These are phyloP conservation scores for Calliopsis andreniformis DNA, from an alignment of 1,140 invertebrate genomes.

Conservation along the genomic window DNA sequence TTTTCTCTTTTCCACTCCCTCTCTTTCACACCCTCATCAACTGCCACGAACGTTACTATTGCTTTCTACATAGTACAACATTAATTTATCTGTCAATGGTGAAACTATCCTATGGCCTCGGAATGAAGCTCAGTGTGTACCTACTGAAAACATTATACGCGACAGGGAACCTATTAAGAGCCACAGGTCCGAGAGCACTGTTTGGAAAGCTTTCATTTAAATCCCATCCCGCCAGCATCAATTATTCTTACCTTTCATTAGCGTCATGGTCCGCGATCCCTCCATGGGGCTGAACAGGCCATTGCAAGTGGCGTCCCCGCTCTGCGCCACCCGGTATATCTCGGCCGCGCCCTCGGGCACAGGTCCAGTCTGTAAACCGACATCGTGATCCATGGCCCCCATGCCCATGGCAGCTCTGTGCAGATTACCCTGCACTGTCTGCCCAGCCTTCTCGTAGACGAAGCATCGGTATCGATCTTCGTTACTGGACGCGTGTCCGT, in stretches of 20 bases:
- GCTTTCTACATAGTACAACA: too few species aligned
- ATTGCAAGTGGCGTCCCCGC: constrained; percentile 93
- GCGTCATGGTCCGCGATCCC: constrained; percentile 88
- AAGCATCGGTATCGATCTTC: constrained; percentile 96
- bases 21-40: too few species aligned
- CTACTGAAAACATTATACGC: too few species aligned
- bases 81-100: too few species aligned
- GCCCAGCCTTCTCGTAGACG: constrained; percentile 90
- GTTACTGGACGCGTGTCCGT: constrained; percentile 92
- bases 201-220: too few species aligned
- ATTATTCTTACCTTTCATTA: constrained; percentile 84
- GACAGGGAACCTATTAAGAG: too few species aligned
- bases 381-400: constrained; percentile 74
- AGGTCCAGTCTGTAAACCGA: constrained; percentile 69
- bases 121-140: too few species aligned
- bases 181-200: too few species aligned
- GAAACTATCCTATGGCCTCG: too few species aligned
- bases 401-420: constrained; percentile 73
- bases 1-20: too few species aligned
- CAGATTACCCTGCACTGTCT: constrained; percentile 71
- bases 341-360: constrained; percentile 76
- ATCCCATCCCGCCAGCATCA: not conserved
- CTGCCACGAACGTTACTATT: too few species aligned
- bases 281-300: constrained; percentile 90
- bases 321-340: constrained; percentile 91